Conservation (phyloP, 2,888 invertebrate species). For the Axea sp. region DNA sequence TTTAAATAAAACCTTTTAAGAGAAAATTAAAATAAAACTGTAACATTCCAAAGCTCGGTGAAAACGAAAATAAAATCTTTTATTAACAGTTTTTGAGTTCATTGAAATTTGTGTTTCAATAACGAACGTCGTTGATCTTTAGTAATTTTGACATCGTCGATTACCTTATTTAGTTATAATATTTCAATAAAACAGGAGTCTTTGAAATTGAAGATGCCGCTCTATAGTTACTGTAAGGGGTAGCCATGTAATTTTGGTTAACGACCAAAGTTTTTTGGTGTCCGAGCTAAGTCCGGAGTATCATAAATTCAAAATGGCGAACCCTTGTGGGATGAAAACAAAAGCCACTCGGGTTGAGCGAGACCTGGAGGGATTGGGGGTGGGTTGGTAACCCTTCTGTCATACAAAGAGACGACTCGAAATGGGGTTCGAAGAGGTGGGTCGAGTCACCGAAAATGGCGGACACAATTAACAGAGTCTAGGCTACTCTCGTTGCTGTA, state of each 20-base stretch:
- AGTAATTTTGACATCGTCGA: too few relatives aligned
- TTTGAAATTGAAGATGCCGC: conserved; percentile 29
- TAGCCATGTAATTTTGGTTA: conserved; percentile 66
- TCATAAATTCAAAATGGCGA: conserved; percentile 80
- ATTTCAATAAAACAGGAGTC: conserved; percentile 36
- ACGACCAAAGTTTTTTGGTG: conserved; percentile 79
- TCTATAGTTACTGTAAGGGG: conserved; percentile 37
- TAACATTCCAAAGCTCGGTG: too few relatives aligned
- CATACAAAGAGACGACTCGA: conserved; percentile 67
- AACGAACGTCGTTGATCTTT: too few relatives aligned
- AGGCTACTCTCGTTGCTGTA: conserved; percentile 69
- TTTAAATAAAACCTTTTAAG: too few relatives aligned
- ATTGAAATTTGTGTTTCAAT: too few relatives aligned
- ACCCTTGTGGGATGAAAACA: conserved; percentile 77
- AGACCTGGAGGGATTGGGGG: conserved; percentile 67
- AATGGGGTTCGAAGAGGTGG: conserved; percentile 64
- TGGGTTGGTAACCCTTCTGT: conserved; percentile 74
- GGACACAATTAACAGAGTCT: conserved; percentile 79
- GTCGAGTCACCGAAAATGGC: conserved; percentile 77
- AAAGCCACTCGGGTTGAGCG: conserved; percentile 76
- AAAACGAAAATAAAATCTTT: too few relatives aligned
- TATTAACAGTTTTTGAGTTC: too few relatives aligned
- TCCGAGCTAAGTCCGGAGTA: conserved; percentile 74
- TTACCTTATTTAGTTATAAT: conserved; percentile 23
- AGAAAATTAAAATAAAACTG: too few relatives aligned